A percentile compares a stretch with the other conserved stretches of the same genome.
These are phyloP conservation scores for Styela clava DNA, from an alignment of 23 tunicate genomes.

Conservation along the genomic window DNA sequence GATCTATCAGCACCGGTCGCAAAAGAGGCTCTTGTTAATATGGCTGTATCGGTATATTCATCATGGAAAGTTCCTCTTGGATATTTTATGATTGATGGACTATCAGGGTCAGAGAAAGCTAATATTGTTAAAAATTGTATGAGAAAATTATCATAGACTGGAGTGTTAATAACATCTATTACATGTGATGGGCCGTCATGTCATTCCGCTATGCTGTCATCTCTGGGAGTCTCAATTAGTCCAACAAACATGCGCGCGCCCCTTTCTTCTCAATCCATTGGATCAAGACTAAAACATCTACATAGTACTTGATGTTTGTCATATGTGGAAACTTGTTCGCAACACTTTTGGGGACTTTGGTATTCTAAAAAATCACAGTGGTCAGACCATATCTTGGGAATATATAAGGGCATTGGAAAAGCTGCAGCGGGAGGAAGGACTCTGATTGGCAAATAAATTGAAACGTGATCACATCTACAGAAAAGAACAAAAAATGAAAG, in stretches of 20 bases:
- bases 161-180: not conserved
- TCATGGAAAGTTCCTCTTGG: conserved; percentile 10
- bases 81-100: conserved; percentile 24
- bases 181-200: conserved; percentile 16
- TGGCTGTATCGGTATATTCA: conserved; percentile 6
- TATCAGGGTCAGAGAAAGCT: not conserved
- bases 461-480: too few species aligned
- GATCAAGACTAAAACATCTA: not conserved
- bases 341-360: not conserved
- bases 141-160: not conserved
- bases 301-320: not conserved
- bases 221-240: not conserved
- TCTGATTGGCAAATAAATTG: too few species aligned
- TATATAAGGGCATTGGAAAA: too few species aligned
- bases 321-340: not conserved
- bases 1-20: not conserved
- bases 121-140: not conserved
- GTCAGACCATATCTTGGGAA: too few species aligned
- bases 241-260: not conserved
- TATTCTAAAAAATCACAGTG: not conserved
- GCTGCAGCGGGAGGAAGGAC: too few species aligned
- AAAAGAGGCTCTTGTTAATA: conserved; percentile 14
- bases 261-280: not conserved
- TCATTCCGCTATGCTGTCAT: not conserved
- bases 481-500: too few species aligned